Percentiles rank a stretch among this genome's conserved stretches.
phyloP scores from a whole-genome alignment of 2,113 vertebrate genomes.

The Grus americana region DNA sequence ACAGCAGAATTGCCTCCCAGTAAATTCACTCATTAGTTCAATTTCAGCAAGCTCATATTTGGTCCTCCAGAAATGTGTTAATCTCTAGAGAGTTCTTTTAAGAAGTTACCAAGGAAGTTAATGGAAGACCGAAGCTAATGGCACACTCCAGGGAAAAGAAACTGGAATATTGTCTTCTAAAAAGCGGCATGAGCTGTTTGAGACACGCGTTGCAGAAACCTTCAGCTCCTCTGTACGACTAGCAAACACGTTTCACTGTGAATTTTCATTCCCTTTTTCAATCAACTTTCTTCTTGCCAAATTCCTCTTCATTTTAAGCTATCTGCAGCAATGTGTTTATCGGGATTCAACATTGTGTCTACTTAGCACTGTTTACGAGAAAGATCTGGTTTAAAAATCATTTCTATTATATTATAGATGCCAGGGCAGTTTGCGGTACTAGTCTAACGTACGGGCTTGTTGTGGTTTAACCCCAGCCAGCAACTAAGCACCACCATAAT shows the following conservation, averaged over 20 bases:
- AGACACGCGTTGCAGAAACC: neutral
- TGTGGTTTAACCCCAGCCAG: too few relatives aligned
- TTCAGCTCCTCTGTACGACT: neutral
- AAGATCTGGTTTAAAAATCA: neutral
- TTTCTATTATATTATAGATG: neutral
- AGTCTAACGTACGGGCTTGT: neutral
- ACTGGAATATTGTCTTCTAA: neutral
- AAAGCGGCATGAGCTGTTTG: neutral
- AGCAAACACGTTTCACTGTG: neutral
- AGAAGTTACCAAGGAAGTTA: conserved; percentile 54
- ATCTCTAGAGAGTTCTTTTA: conserved; percentile 49
- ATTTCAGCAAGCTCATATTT: conserved; percentile 22
- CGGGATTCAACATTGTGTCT: neutral
- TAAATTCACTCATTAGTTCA: conserved; percentile 55
- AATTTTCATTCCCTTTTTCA: neutral
- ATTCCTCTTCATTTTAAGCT: neutral
- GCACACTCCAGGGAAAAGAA: conserved; percentile 49
- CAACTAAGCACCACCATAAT: neutral
- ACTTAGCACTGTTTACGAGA: neutral
- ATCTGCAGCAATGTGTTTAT: neutral
- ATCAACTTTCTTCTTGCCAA: neutral
- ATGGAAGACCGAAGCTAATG: conserved; percentile 36
- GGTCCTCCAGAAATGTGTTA: neutral
- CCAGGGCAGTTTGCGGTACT: neutral
- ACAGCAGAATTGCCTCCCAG: neutral